These are phyloP conservation scores for Picathartes gymnocephalus DNA, from an alignment of 2,113 vertebrate genomes.

Conservation along the genomic window DNA sequence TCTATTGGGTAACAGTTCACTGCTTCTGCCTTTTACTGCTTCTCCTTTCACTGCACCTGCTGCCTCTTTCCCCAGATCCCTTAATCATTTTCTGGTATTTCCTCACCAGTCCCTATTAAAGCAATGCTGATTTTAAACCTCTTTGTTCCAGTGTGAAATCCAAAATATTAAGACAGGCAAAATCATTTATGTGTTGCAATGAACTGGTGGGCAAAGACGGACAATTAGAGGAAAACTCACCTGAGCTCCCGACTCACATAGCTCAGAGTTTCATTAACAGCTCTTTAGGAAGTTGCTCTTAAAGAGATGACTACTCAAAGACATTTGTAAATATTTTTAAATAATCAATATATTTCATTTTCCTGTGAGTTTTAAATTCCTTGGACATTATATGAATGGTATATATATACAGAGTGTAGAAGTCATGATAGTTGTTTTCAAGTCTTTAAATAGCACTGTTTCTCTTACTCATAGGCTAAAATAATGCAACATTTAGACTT, in stretches of 20 bases:
- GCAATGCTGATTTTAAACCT: background rate
- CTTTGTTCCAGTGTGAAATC: background rate
- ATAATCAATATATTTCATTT: background rate
- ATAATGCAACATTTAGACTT: background rate
- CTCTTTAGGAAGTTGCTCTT: background rate
- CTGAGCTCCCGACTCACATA: background rate
- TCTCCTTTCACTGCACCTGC: background rate
- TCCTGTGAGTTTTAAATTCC: background rate
- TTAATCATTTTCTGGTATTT: background rate
- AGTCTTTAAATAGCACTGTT: background rate
- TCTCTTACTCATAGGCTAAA: background rate
- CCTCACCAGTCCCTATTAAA: background rate
- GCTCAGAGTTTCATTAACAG: background rate
- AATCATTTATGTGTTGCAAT: background rate
- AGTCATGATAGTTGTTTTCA: background rate
- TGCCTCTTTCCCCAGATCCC: background rate
- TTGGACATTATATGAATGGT: background rate
- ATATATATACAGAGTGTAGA: background rate
- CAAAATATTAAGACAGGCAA: background rate
- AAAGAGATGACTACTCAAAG: background rate
- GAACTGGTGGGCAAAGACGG: background rate
- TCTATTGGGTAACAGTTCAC: background rate
- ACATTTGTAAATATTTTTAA: background rate
- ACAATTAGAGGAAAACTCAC: background rate
- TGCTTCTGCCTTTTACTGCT: background rate